Percentiles rank a stretch among this genome's conserved stretches.
Conservation (phyloP, 2,797 vertebrate species). For the Prionace glauca region DNA sequence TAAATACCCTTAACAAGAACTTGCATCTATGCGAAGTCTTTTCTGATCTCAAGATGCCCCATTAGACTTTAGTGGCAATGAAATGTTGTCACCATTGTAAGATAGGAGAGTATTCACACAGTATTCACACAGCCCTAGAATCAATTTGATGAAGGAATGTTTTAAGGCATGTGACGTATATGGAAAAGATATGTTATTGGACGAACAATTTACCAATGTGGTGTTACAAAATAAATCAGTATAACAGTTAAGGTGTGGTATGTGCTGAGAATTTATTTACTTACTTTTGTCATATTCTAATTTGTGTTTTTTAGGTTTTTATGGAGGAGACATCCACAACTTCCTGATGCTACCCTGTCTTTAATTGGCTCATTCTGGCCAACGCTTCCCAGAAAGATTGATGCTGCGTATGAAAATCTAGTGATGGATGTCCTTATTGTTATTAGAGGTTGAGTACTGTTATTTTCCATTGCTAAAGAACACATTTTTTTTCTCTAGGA, state of each 20-base stretch:
- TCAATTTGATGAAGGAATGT: too few species aligned
- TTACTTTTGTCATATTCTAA: not conserved
- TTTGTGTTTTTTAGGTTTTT: constrained; percentile 60
- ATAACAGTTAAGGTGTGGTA: not conserved
- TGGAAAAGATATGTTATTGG: not conserved
- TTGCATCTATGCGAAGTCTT: not conserved
- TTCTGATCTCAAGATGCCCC: not conserved
- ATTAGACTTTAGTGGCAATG: not conserved
- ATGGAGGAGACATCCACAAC: constrained; percentile 64
- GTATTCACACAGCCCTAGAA: not conserved
- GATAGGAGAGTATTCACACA: not conserved
- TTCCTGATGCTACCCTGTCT: constrained; percentile 51
- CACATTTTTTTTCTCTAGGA: not conserved
- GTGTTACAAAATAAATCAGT: not conserved
- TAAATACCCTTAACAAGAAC: not conserved
- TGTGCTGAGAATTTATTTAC: not conserved
- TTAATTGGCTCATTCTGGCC: constrained; percentile 72
- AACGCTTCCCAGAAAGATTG: constrained; percentile 60
- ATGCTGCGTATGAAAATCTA: constrained; percentile 72
- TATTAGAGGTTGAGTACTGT: constrained; percentile 67
- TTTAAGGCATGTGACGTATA: not conserved
- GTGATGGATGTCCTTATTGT: constrained; percentile 58
- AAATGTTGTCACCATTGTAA: not conserved
- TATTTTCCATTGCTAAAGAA: not conserved
- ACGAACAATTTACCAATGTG: not conserved